A percentile compares a stretch with the other conserved stretches of the same genome.
Evolutionary conservation across 2,888 invertebrate species (phyloP).

Genomic region (Graphium colonna): DNA sequence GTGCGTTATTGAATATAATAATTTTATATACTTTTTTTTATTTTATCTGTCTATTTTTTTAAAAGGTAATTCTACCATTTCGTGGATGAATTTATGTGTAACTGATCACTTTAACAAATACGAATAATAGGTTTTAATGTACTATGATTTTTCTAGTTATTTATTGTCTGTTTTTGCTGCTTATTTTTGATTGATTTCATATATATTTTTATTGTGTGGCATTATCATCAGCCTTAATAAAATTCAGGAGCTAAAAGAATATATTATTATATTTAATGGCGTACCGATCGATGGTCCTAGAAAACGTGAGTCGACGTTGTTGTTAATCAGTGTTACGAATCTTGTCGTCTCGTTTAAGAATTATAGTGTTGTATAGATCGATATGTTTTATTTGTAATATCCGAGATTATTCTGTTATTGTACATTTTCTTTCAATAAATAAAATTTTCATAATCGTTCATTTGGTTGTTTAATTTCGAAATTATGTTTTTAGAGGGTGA

Average conservation of each 20-base stretch:
- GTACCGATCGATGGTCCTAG: constrained; percentile 65
- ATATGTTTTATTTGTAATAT: constrained; percentile 75
- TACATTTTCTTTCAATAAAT: constrained; percentile 77
- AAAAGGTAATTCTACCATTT: too few relatives aligned
- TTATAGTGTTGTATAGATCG: constrained; percentile 78
- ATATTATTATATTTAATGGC: constrained; percentile 56
- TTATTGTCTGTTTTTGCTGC: neutral
- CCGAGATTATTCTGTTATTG: constrained; percentile 76
- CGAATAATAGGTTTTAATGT: too few relatives aligned
- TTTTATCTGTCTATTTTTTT: too few relatives aligned
- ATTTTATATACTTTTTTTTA: constrained; percentile 8
- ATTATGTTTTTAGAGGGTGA: too few relatives aligned
- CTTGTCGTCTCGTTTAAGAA: constrained; percentile 77
- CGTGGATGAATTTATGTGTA: too few relatives aligned
- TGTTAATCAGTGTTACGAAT: constrained; percentile 78
- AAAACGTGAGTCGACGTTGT: constrained; percentile 63
- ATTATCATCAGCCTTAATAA: neutral
- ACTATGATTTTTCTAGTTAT: too few relatives aligned
- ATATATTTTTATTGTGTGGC: constrained; percentile 11
- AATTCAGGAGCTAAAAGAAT: constrained; percentile 19
- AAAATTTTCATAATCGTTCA: constrained; percentile 80
- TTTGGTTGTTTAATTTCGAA: constrained; percentile 62
- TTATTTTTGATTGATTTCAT: constrained; percentile 9
- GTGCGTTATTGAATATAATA: constrained; percentile 57
- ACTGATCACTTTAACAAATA: too few relatives aligned